phyloP scores from a whole-genome alignment of 2,888 invertebrate genomes.

The Eledona agricola region DNA sequence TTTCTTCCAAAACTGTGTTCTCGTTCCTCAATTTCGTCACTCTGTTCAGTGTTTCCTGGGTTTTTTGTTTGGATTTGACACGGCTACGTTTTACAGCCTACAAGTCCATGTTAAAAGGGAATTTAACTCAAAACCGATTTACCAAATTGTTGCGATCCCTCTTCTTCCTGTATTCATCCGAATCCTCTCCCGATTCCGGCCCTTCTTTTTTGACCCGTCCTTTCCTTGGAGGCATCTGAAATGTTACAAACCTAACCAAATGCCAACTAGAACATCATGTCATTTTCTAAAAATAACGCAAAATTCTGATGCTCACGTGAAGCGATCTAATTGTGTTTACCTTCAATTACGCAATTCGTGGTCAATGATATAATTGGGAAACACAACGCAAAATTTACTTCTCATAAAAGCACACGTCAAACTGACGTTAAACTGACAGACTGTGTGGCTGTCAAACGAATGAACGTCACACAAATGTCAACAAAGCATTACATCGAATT shows the following conservation, averaged over 20 bases:
- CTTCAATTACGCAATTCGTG: slow-evolving; percentile 11
- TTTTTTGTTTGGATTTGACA: slow-evolving; percentile 79
- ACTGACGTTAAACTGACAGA: too few relatives aligned
- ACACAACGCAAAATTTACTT: not conserved
- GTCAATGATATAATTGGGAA: not conserved
- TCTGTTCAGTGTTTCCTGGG: slow-evolving; percentile 78
- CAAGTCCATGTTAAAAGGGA: slow-evolving; percentile 42
- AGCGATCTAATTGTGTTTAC: slow-evolving; percentile 1
- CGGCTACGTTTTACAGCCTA: slow-evolving; percentile 86
- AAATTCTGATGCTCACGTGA: not conserved
- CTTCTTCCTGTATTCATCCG: slow-evolving; percentile 74
- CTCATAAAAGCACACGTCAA: slow-evolving; percentile 12
- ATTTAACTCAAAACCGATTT: slow-evolving; percentile 35
- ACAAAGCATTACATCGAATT: not conserved
- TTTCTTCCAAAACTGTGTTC: slow-evolving; percentile 81
- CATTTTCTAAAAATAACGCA: slow-evolving; percentile 7
- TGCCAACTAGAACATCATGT: slow-evolving; percentile 1
- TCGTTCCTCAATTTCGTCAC: slow-evolving; percentile 80
- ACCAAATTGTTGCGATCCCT: slow-evolving; percentile 84
- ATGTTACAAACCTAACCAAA: slow-evolving; percentile 2
- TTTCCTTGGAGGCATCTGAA: slow-evolving; percentile 54
- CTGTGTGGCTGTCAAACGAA: slow-evolving; percentile 13
- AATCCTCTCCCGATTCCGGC: slow-evolving; percentile 72
- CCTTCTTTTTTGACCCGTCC: slow-evolving; percentile 58
- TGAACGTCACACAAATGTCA: slow-evolving; percentile 6